Base-by-base conservation (phyloP, 2,888 invertebrate genomes). In the Noctua pronuba region DNA sequence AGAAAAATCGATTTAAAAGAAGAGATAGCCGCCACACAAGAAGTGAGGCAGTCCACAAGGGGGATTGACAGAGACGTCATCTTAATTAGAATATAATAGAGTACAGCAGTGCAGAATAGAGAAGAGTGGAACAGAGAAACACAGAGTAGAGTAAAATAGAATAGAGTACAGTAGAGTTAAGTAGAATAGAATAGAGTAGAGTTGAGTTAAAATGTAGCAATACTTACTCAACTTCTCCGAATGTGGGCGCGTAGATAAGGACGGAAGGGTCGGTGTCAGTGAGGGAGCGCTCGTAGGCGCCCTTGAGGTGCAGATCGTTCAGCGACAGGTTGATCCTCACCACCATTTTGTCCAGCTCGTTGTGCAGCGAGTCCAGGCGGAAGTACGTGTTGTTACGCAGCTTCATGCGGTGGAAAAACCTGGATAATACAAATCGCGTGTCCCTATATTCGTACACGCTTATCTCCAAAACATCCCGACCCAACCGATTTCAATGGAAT, bases 361-460 rank as follows among this genome's bases (percentile, higher is more conserved):
- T 93, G 52, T 91, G 80, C 3, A 96, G 84, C 24, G 52, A 82
- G 68, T 91, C 81, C 62, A 95, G 83, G 7, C 86, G 90, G 89
- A 96, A 96, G 10, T 71, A 46, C 0, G 96, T 96, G 81, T 92
- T 85, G 90, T 95, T 95, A 0, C 95, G 94, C 0, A 96, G 93
- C 77, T 95, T 95, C 92, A 96, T 90, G 35, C 96, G 95, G 75
- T 95, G 94, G 88, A 96, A 95, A 85, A 95, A 95, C 41, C 96
- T 96, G 84, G 24, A 24, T 65, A 10, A 21, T 35, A 35, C 31
- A 35, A 35, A 21, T 21, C 18, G 1, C 18, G 8, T 18, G 8
- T 18, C 60, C 2, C 18, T 28, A 16, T 28, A 3, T 58, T 58
- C 16, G 58, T 58, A 58, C 28, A 28, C 6, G 6, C 28, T 58